phyloP scores from a whole-genome alignment of 2,113 vertebrate genomes.

The Ariopsis seemanni region DNA sequence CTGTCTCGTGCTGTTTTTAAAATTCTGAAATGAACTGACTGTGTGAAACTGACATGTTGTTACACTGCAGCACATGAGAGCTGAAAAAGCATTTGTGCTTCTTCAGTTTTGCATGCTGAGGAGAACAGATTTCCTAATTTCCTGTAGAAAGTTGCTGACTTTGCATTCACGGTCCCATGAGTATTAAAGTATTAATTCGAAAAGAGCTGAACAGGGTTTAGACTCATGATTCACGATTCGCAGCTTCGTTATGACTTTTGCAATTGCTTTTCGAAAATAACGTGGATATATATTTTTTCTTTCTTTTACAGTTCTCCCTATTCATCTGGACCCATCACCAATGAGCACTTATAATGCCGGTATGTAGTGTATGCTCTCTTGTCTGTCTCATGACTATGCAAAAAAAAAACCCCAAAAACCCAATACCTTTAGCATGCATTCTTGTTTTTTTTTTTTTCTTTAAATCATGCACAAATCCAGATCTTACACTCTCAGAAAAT shows the following conservation, averaged over 20 bases:
- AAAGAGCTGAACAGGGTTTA: conserved; percentile 18
- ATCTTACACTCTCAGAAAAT: neutral
- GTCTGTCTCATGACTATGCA: neutral
- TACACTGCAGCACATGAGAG: conserved; percentile 11
- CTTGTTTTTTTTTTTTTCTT: neutral
- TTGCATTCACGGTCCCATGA: conserved; percentile 51
- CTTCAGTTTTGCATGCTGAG: conserved; percentile 59
- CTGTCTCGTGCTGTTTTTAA: neutral
- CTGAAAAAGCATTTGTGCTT: conserved; percentile 52
- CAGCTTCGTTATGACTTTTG: neutral
- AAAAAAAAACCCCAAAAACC: neutral
- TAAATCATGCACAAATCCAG: neutral
- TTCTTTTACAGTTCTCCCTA: conserved; percentile 63
- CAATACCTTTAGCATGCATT: neutral
- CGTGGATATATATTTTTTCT: neutral
- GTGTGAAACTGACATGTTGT: conserved; percentile 37
- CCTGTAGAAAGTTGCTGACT: conserved; percentile 73
- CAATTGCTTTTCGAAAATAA: neutral
- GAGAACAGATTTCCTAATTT: conserved; percentile 71
- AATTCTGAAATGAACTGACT: conserved; percentile 39
- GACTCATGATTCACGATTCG: neutral
- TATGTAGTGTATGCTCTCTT: conserved; percentile 50
- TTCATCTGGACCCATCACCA: conserved; percentile 67
- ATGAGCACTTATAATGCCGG: conserved; percentile 64
- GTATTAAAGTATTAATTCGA: neutral